Evolutionary conservation across 1,140 invertebrate species (phyloP).

Genomic region (Forficula auricularia): DNA sequence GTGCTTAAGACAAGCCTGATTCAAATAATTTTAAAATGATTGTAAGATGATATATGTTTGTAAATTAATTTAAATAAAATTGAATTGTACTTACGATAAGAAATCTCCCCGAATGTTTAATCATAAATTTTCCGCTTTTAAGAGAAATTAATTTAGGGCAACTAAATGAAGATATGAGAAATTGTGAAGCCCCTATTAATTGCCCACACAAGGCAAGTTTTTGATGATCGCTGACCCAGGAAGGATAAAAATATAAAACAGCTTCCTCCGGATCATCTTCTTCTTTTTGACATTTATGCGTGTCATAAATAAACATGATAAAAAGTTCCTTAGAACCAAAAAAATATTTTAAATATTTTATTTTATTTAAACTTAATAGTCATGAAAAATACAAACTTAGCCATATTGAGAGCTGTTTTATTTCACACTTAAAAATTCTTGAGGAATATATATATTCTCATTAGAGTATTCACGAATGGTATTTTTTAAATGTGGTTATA

Average conservation of each 20-base stretch:
- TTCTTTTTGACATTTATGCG: slow-evolving; percentile 50
- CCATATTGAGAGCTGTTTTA: too few species aligned
- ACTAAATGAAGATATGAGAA: slow-evolving; percentile 51
- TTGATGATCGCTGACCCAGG: slow-evolving; percentile 66
- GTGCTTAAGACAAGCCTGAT: too few species aligned
- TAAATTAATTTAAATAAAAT: neutral
- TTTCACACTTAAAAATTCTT: too few species aligned
- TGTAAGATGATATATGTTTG: too few species aligned
- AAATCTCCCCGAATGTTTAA: slow-evolving; percentile 59
- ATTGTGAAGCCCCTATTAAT: slow-evolving; percentile 63
- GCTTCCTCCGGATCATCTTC: slow-evolving; percentile 71
- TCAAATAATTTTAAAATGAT: too few species aligned
- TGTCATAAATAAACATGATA: slow-evolving; percentile 76
- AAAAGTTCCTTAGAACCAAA: slow-evolving; percentile 53
- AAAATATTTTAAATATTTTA: slow-evolving; percentile 3
- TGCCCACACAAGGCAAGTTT: slow-evolving; percentile 61
- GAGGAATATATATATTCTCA: too few species aligned
- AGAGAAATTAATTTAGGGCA: slow-evolving; percentile 52
- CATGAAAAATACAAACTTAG: too few species aligned
- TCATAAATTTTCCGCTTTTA: slow-evolving; percentile 67
- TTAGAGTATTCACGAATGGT: too few species aligned
- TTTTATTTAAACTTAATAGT: too few species aligned
- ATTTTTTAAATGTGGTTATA: too few species aligned
- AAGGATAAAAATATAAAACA: slow-evolving; percentile 72
- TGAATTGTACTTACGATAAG: slow-evolving; percentile 40